A percentile compares a stretch with the other conserved stretches of the same genome.
Evolutionary conservation across 1,140 invertebrate genomes (phyloP).

Genomic region (Odontomachus brunneus): DNA sequence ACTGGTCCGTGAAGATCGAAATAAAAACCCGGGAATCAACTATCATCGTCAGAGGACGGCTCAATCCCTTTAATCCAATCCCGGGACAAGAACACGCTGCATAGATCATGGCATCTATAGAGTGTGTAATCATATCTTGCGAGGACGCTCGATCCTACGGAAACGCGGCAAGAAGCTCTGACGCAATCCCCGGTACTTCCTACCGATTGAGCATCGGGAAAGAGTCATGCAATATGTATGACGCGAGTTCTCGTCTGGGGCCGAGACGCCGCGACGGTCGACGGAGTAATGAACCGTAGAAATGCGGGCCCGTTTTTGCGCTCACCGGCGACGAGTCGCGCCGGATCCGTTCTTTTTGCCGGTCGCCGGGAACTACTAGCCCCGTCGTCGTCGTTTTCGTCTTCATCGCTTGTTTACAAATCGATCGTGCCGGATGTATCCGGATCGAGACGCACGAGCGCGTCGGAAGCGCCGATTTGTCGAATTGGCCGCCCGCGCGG

Average conservation of each 20-base stretch:
- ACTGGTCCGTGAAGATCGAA: too few relatives aligned
- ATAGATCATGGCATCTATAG: neutral
- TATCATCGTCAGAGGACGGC: neutral
- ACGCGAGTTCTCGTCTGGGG: conserved; percentile 64
- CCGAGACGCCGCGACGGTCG: conserved; percentile 64
- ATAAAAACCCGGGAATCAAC: too few relatives aligned
- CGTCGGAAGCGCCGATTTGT: conserved; percentile 54
- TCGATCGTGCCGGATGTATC: conserved; percentile 65
- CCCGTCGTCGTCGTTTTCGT: conserved; percentile 47
- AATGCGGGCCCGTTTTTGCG: conserved; percentile 74
- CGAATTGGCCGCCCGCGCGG: conserved; percentile 5
- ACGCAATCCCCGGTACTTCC: conserved; percentile 62
- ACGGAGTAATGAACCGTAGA: conserved; percentile 76
- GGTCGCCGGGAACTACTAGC: conserved; percentile 30
- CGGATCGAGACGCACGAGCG: conserved; percentile 6
- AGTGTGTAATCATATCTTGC: conserved; percentile 30
- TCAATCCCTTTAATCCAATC: neutral
- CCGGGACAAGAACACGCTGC: neutral
- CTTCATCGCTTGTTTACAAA: conserved; percentile 74
- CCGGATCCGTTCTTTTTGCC: conserved; percentile 68
- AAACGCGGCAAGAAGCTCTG: conserved; percentile 49
- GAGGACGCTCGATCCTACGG: conserved; percentile 28
- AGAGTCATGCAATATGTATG: conserved; percentile 78
- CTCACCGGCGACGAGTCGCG: conserved; percentile 49
- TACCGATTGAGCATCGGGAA: conserved; percentile 63